A percentile compares a stretch with the other conserved stretches of the same genome.
Evolutionary conservation across 2,888 invertebrate genomes (phyloP).

Genomic region (Allygus modestus): DNA sequence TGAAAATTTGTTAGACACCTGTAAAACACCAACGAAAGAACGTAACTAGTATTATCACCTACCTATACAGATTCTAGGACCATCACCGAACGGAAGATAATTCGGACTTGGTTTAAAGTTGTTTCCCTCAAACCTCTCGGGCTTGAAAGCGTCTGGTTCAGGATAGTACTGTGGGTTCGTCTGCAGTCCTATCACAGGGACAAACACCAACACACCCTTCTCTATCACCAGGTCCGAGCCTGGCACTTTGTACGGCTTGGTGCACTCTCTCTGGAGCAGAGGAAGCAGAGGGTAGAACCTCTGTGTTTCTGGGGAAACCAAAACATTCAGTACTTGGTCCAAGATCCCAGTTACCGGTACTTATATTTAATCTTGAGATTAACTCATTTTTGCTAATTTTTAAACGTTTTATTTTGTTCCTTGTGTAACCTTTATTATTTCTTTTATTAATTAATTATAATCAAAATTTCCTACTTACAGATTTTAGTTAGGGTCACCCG

Average conservation of each 20-base stretch:
- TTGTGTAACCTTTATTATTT: too few species aligned
- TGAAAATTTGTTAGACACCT: too few species aligned
- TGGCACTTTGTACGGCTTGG: slow-evolving; percentile 49
- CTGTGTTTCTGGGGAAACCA: slow-evolving; percentile 41
- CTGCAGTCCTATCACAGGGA: slow-evolving; percentile 50
- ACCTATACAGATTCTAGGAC: slow-evolving; percentile 60
- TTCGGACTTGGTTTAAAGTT: slow-evolving; percentile 27
- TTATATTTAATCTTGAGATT: too few species aligned
- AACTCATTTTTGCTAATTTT: too few species aligned
- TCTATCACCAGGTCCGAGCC: slow-evolving; percentile 39
- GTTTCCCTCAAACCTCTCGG: slow-evolving; percentile 47
- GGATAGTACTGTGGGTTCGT: slow-evolving; percentile 65
- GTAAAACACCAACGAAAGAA: too few species aligned
- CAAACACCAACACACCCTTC: slow-evolving; percentile 33
- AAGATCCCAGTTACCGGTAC: too few species aligned
- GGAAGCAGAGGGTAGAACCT: slow-evolving; percentile 36
- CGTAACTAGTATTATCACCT: too few species aligned
- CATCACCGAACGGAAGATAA: slow-evolving; percentile 59
- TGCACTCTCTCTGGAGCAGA: slow-evolving; percentile 26
- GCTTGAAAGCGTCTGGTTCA: slow-evolving; percentile 51
- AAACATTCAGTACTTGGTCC: not conserved
- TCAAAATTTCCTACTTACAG: too few species aligned
- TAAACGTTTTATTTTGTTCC: too few species aligned
- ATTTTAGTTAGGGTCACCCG: too few species aligned
- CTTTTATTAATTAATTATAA: too few species aligned